phyloP scores from a whole-genome alignment of 2,888 invertebrate species.

The Reticulitermes lucifugus region DNA sequence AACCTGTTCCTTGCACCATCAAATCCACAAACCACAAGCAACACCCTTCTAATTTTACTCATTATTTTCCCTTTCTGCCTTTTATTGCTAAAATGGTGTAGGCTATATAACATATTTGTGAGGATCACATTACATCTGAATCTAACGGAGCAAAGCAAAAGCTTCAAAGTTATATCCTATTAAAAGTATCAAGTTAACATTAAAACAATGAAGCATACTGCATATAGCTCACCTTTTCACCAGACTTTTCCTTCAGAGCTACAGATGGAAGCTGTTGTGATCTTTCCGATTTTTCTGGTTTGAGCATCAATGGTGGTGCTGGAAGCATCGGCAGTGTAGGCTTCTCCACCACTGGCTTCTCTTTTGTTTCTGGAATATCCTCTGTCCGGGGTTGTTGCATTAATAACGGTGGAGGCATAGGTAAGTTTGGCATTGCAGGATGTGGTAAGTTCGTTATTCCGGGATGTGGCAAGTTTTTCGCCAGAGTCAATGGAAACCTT shows the following conservation, averaged over 20 bases:
- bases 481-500: conserved; percentile 62
- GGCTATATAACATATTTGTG: too few relatives aligned
- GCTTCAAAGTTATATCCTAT: too few relatives aligned
- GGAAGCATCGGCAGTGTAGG: conserved; percentile 1
- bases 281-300: conserved; percentile 41
- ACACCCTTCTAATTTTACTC: too few relatives aligned
- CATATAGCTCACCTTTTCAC: conserved; percentile 45
- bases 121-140: too few relatives aligned
- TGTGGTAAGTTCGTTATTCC: conserved; percentile 63
- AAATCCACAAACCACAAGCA: too few relatives aligned
- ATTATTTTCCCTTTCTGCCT: too few relatives aligned
- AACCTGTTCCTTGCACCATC: too few relatives aligned
- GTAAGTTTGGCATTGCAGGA: conserved; percentile 71
- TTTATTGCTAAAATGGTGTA: too few relatives aligned
- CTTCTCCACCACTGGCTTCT: conserved; percentile 38
- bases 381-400: conserved; percentile 46
- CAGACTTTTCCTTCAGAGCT: conserved; percentile 42
- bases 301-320: neutral
- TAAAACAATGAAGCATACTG: too few relatives aligned
- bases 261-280: neutral
- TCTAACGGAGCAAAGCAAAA: too few relatives aligned
- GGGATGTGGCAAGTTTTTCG: conserved; percentile 62
- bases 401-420: conserved; percentile 66
- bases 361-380: conserved; percentile 16
- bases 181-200: too few relatives aligned